Base-by-base conservation (phyloP, 53 echinoderm and acorn worm genomes). In the Temnopleurus reevesii region DNA sequence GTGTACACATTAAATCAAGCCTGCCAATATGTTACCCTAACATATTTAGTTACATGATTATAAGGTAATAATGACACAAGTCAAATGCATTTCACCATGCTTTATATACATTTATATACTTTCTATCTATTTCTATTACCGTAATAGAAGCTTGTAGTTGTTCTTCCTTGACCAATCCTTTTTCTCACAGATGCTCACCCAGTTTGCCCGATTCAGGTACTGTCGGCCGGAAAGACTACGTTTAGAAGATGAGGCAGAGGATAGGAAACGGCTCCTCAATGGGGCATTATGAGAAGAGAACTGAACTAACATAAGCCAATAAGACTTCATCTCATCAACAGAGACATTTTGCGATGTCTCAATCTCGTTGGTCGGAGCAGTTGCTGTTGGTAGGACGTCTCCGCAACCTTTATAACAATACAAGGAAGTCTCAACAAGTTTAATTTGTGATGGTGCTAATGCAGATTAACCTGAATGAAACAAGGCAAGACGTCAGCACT, bases 131-230 rank as follows among this genome's bases (percentile, higher is more conserved):
- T n/a, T n/a, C n/a, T n/a, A n/a, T n/a, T n/a, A n/a, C n/a, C n/a
- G n/a, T n/a, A n/a, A 31, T 64, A 13, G 3, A 0, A 8, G 3
- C 10, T 64, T 64, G 64, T 30, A 15, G 55, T 12, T 26, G 4
- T 58, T 57, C 26, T 86, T 86, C 86, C 86, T 86, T 86, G 29
- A 86, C 56, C 29, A 21, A 4, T 38, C 33, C 38, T 8, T 21
- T 55, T 25, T 21, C n/a, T n/a, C n/a, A 23, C 88, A 87, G 88
- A 87, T 87, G 88, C 71, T 87, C 0, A 44, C 45, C 31, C 88
- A 87, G 31, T 87, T 87, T 34, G 88, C 88, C 13, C 30, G 31
- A 33, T 87, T 47, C 71, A 17, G 88, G 3, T 87, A 66, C 53
- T 87, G 65, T 35, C 29, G 88, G 46, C 45, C 88, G 34, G 13